A percentile compares a stretch with the other conserved stretches of the same genome.
Conservation (phyloP, 1,140 invertebrate species). For the Procambarus virginalis region DNA sequence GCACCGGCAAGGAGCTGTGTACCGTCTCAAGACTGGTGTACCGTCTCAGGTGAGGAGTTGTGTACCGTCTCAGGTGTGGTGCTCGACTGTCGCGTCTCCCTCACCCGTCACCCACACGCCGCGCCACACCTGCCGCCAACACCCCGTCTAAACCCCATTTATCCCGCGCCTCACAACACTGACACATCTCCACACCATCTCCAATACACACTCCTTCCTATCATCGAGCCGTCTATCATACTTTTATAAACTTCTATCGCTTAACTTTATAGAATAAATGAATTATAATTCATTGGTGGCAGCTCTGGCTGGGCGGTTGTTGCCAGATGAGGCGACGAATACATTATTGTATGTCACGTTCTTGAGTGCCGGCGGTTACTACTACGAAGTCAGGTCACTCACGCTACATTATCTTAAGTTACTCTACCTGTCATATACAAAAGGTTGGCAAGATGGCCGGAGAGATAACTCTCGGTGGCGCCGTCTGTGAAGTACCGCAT, state of each 20-base stretch:
- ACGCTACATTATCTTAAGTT: background rate
- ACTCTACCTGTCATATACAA: background rate
- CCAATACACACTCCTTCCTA: no score
- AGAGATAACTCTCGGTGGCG: background rate
- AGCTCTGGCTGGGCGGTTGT: conserved; percentile 24
- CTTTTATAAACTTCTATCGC: background rate
- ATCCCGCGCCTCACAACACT: background rate
- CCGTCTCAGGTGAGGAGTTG: conserved; percentile 48
- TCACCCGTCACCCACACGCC: background rate
- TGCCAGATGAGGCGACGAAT: conserved; percentile 57
- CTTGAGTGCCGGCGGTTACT: conserved; percentile 14
- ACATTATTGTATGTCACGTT: conserved; percentile 60
- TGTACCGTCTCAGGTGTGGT: conserved; percentile 61
- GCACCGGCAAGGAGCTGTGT: conserved; percentile 41
- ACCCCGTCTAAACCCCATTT: background rate
- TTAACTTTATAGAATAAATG: background rate
- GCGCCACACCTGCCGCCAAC: background rate
- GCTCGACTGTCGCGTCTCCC: conserved; percentile 47
- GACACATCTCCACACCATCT: background rate
- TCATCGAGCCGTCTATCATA: background rate
- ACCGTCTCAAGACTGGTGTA: conserved; percentile 57
- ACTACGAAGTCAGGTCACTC: conserved; percentile 32
- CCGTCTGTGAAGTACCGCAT: conserved; percentile 9
- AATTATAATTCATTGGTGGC: conserved; percentile 11
- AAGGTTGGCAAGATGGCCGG: background rate